These are phyloP conservation scores for Turritopsis rubra DNA, from an alignment of 30 jellyfish, hydroid and myxozoan genomes.

Conservation along the genomic window DNA sequence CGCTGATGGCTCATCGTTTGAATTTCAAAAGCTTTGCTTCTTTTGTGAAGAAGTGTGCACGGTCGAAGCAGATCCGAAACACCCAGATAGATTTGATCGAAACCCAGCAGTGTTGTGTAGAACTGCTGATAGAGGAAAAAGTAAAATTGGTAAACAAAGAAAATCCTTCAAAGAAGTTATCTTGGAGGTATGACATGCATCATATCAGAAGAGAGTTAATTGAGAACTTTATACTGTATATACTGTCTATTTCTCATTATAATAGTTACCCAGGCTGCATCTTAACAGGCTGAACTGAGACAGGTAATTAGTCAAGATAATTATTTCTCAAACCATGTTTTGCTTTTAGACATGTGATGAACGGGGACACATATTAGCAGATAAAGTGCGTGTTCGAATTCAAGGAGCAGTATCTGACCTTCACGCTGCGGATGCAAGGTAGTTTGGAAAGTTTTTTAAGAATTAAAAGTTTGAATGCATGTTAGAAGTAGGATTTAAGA, in stretches of 20 bases:
- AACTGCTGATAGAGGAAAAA: background rate
- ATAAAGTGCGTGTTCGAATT: conserved; percentile 13
- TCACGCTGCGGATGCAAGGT: conserved; percentile 27
- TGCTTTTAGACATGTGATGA: background rate
- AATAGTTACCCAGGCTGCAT: too few relatives aligned
- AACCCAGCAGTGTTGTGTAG: background rate
- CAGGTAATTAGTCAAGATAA: background rate
- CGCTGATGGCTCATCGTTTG: too few relatives aligned
- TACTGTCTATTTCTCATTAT: too few relatives aligned
- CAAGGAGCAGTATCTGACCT: conserved; percentile 23
- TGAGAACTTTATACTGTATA: too few relatives aligned
- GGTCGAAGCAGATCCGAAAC: background rate
- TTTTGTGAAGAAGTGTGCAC: background rate
- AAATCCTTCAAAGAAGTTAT: background rate
- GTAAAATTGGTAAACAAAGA: background rate
- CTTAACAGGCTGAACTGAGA: too few relatives aligned
- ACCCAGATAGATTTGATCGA: background rate
- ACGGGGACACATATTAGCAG: background rate
- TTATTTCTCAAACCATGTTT: too few relatives aligned
- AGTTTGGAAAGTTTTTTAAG: background rate
- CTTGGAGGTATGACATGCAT: background rate
- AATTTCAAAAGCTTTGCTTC: background rate
- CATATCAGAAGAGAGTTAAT: too few relatives aligned
- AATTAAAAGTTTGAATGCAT: background rate
- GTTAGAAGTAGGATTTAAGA: background rate